phyloP scores from a whole-genome alignment of 2,113 vertebrate genomes.

The Tylochromis polylepis region DNA sequence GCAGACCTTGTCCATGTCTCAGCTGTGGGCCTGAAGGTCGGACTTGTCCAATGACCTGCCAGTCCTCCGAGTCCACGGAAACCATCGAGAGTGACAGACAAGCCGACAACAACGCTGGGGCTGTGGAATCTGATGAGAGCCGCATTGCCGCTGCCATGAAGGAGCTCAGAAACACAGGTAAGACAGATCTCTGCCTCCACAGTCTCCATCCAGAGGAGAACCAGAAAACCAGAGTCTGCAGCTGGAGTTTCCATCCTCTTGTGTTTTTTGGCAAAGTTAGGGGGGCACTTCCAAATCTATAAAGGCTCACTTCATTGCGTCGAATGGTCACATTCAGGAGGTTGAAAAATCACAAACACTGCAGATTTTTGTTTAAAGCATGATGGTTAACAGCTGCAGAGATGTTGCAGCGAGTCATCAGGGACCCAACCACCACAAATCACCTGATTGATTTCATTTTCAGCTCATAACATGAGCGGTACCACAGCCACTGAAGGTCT shows the following conservation, averaged over 20 bases:
- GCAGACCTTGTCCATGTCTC: constrained; percentile 37
- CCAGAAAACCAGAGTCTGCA: neutral
- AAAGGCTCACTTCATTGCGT: neutral
- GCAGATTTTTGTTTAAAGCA: neutral
- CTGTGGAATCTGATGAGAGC: constrained; percentile 67
- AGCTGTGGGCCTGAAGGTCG: constrained; percentile 6
- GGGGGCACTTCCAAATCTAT: neutral
- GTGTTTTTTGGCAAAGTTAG: neutral
- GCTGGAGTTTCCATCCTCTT: neutral
- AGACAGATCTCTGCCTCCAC: neutral
- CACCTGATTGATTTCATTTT: neutral
- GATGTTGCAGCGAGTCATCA: neutral
- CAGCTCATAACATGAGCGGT: neutral
- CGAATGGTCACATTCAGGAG: neutral
- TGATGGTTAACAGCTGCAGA: neutral
- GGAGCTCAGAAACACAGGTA: constrained; percentile 78
- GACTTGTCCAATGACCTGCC: constrained; percentile 78
- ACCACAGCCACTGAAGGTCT: neutral
- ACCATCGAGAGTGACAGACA: constrained; percentile 61
- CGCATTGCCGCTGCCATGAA: constrained; percentile 75
- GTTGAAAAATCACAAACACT: neutral
- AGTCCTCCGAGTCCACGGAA: constrained; percentile 74
- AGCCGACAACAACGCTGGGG: constrained; percentile 26
- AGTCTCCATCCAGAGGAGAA: neutral
- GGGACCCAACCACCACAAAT: neutral